phyloP scores from a whole-genome alignment of 1,140 invertebrate species.

The Reticulitermes speratus region DNA sequence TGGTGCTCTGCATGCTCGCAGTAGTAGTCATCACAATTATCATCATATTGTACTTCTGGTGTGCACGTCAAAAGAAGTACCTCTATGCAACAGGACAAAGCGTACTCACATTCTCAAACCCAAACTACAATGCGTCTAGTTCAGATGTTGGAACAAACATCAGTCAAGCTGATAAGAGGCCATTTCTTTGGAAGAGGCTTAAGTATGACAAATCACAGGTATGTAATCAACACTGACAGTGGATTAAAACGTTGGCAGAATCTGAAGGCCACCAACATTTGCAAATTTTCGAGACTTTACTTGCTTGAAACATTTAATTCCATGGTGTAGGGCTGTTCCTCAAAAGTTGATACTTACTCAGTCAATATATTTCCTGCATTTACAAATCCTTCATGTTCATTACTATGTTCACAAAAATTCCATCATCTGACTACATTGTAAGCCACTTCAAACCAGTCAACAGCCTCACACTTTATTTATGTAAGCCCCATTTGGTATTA shows the following conservation, averaged over 20 bases:
- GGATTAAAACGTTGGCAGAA: background rate
- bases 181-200: constrained; percentile 67
- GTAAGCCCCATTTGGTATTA: too few species aligned
- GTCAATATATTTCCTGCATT: too few species aligned
- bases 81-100: constrained; percentile 58
- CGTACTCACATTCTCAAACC: constrained; percentile 74
- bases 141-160: constrained; percentile 49
- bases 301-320: background rate
- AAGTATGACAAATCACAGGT: constrained; percentile 71
- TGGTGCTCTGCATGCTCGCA: background rate
- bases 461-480: too few species aligned
- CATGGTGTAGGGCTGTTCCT: too few species aligned
- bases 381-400: too few species aligned
- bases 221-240: constrained; percentile 36
- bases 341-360: too few species aligned
- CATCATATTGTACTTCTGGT: constrained; percentile 53
- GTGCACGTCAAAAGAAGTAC: constrained; percentile 57
- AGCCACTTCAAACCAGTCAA: too few species aligned
- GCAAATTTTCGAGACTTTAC: background rate
- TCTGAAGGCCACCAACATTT: background rate
- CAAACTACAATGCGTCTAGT: constrained; percentile 70
- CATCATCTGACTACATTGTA: too few species aligned
- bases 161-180: constrained; percentile 55
- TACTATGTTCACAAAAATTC: too few species aligned
- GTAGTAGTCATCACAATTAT: constrained; percentile 43